A percentile compares a stretch with the other conserved stretches of the same genome.
Evolutionary conservation across 2,113 vertebrate species (phyloP).

Genomic region (Centropus unirufus): DNA sequence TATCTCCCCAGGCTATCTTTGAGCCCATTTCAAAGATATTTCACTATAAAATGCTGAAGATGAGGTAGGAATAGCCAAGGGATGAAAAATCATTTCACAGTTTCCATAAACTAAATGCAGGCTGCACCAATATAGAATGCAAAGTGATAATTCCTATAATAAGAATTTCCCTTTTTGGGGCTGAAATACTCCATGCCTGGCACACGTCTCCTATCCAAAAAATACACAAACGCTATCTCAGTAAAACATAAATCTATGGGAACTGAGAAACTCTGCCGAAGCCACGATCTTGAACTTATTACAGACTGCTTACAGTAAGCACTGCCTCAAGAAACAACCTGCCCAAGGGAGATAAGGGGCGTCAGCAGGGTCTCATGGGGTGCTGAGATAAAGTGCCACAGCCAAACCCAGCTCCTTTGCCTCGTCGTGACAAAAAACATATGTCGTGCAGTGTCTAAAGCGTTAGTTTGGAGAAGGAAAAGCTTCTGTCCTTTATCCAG

Average conservation of each 20-base stretch:
- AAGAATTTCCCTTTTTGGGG: neutral
- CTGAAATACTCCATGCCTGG: neutral
- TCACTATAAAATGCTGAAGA: neutral
- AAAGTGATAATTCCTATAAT: neutral
- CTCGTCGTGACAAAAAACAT: neutral
- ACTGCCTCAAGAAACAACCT: neutral
- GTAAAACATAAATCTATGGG: slow-evolving; percentile 22
- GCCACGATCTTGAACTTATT: neutral
- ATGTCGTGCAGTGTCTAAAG: neutral
- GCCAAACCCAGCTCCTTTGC: slow-evolving; percentile 10
- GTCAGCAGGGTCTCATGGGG: neutral
- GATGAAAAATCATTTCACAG: neutral
- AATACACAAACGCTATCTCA: neutral
- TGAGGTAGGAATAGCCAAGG: neutral
- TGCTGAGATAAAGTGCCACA: slow-evolving; percentile 35
- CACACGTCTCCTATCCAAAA: neutral
- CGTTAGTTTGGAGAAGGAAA: neutral
- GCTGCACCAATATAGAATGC: neutral
- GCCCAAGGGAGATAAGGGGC: slow-evolving; percentile 31
- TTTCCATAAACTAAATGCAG: neutral
- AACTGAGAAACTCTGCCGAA: neutral
- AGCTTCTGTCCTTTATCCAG: neutral
- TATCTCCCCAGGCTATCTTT: neutral
- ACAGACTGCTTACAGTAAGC: neutral
- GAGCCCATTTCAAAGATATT: neutral